These are phyloP conservation scores for Pollenia griseotomentosa DNA, from an alignment of 2,888 invertebrate species.

Conservation along the genomic window DNA sequence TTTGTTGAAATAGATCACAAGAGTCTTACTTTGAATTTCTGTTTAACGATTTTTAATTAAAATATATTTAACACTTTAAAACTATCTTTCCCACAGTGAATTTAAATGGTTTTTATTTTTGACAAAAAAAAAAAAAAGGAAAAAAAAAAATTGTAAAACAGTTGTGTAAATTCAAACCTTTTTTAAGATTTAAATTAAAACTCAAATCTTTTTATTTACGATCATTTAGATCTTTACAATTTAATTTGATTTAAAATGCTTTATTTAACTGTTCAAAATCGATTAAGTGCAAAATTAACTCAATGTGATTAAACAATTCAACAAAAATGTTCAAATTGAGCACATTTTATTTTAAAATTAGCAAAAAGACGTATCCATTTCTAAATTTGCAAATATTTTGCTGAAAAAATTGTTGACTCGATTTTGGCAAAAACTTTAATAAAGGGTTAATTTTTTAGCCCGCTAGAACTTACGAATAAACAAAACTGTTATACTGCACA, in stretches of 20 bases:
- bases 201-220: not conserved
- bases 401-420: not conserved
- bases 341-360: not conserved
- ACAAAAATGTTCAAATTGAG: slow-evolving; percentile 2
- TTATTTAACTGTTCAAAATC: slow-evolving; percentile 20
- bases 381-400: slow-evolving; percentile 19
- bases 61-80: slow-evolving; percentile 45
- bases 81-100: slow-evolving; percentile 43
- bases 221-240: slow-evolving; percentile 4
- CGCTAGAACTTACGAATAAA: too few relatives aligned
- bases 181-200: slow-evolving; percentile 23
- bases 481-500: too few relatives aligned
- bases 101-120: not conserved
- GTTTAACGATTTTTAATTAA: slow-evolving; percentile 22
- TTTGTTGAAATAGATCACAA: slow-evolving; percentile 30
- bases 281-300: slow-evolving; percentile 46
- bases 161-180: not conserved
- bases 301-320: slow-evolving; percentile 24
- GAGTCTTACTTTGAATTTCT: too few relatives aligned
- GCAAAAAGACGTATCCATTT: slow-evolving; percentile 22
- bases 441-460: not conserved
- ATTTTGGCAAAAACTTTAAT: not conserved
- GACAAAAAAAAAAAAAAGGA: not conserved
- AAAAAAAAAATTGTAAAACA: not conserved
- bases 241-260: slow-evolving; percentile 11